These are phyloP conservation scores for Macroramphosus scolopax DNA, from an alignment of 2,797 vertebrate genomes.

Conservation along the genomic window DNA sequence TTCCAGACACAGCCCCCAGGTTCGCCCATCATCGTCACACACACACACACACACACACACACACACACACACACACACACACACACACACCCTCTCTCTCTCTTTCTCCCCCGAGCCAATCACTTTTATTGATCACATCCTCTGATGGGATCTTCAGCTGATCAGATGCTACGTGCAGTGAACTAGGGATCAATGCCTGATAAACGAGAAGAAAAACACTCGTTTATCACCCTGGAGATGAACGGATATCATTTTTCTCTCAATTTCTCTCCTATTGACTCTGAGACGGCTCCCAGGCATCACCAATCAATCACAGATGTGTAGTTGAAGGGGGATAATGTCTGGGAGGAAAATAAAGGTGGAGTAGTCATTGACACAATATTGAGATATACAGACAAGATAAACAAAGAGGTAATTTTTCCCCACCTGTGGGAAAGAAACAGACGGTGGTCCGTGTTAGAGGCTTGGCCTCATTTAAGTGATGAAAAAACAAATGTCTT, in stretches of 20 bases:
- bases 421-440: constrained; percentile 10
- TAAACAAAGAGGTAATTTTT: constrained; percentile 41
- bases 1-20: constrained; percentile 63
- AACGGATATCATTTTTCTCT: constrained; percentile 78
- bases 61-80: too few species aligned
- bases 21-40: constrained; percentile 34
- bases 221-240: constrained; percentile 76
- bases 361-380: constrained; percentile 55
- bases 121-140: constrained; percentile 71
- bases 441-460: neutral
- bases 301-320: constrained; percentile 73
- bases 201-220: constrained; percentile 79
- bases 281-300: constrained; percentile 53
- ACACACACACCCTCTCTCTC: constrained; percentile 9
- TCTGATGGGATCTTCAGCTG: constrained; percentile 76
- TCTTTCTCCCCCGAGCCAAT: constrained; percentile 59
- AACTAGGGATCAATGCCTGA: constrained; percentile 75
- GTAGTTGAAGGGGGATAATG: constrained; percentile 58
- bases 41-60: constrained; percentile 24
- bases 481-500: too few species aligned
- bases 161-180: constrained; percentile 76
- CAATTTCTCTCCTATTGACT: constrained; percentile 75
- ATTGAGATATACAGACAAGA: constrained; percentile 50
- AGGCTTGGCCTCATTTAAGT: too few species aligned
- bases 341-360: constrained; percentile 49